Base-by-base conservation (phyloP, 2,113 vertebrate species). In the Otis tarda region DNA sequence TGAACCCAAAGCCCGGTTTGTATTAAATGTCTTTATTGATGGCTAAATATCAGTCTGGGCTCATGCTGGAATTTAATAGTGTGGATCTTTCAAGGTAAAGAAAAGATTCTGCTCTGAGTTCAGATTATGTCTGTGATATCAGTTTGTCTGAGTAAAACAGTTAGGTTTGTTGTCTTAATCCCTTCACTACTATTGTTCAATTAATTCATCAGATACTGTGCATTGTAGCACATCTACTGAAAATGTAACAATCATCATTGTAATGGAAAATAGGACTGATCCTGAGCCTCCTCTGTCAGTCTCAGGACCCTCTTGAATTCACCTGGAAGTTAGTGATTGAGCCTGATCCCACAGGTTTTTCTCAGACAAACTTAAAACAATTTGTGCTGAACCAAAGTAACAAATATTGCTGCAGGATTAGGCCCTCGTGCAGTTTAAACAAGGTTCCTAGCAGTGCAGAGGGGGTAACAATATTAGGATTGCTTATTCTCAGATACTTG, bases 321-420 rank as follows among this genome's bases (percentile, higher is more conserved):
- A 43, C 28, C 20, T 28, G 10, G 55, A 71, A 37, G 43, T 63
- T n/a, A 64, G 7, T 35, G 12, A 31, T 43, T 82, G 28, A 68
- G 18, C 37, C 39, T 74, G 18, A 64, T 59, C 23, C 37, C 18
- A 53, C 23, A 69, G n/a, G 4, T 15, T 43, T 91, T 89, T 63
- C 76, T 82, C n/a, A 81, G 41, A 56, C 15, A 63, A 78, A 57
- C 17, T 71, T 55, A 67, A 76, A 33, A 4, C 37, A 33, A 6
- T 47, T 49, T 78, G 11, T 1, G 1, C n/a, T 37, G 55, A 63
- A 53, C 16, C n/a, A 41, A 2, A 3, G 28, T 47, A 56, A 70
- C 1, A 0, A 56, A 70, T 1, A 0, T 28, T 52, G 39, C 35
- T 35, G 16, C 21, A 56, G 43, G n/a, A 59, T 64, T 59, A 59